phyloP scores from a whole-genome alignment of 2,888 invertebrate genomes.

The Agrotis ipsilon region DNA sequence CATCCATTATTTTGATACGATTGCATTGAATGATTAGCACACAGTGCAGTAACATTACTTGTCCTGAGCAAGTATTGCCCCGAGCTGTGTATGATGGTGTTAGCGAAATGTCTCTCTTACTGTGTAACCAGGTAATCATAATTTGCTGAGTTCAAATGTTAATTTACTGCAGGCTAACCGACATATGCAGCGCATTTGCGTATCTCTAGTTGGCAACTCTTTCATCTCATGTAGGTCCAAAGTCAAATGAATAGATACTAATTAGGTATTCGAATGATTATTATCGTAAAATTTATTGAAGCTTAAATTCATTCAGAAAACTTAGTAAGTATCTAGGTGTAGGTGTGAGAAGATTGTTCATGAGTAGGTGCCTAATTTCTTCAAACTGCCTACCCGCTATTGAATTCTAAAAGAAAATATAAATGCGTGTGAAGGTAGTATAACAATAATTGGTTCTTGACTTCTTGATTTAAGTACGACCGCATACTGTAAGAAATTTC shows the following conservation, averaged over 20 bases:
- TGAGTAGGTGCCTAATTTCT: background rate
- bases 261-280: constrained; percentile 40
- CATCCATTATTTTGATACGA: constrained; percentile 11
- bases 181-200: constrained; percentile 51
- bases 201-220: constrained; percentile 52
- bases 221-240: constrained; percentile 42
- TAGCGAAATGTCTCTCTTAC: constrained; percentile 37
- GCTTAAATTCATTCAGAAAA: constrained; percentile 16
- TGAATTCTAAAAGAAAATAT: constrained; percentile 12
- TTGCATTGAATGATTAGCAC: constrained; percentile 27
- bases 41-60: constrained; percentile 15
- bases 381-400: constrained; percentile 24
- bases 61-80: constrained; percentile 15
- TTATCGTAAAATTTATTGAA: constrained; percentile 4
- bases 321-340: too few species aligned
- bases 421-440: constrained; percentile 22
- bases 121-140: constrained; percentile 45
- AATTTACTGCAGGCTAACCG: constrained; percentile 57
- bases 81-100: constrained; percentile 15
- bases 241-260: constrained; percentile 30
- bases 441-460: constrained; percentile 39
- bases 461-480: constrained; percentile 33
- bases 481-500: too few species aligned
- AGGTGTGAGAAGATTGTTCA: background rate
- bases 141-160: constrained; percentile 68